phyloP scores from a whole-genome alignment of 2,888 invertebrate species.

The Acronicta aceris region DNA sequence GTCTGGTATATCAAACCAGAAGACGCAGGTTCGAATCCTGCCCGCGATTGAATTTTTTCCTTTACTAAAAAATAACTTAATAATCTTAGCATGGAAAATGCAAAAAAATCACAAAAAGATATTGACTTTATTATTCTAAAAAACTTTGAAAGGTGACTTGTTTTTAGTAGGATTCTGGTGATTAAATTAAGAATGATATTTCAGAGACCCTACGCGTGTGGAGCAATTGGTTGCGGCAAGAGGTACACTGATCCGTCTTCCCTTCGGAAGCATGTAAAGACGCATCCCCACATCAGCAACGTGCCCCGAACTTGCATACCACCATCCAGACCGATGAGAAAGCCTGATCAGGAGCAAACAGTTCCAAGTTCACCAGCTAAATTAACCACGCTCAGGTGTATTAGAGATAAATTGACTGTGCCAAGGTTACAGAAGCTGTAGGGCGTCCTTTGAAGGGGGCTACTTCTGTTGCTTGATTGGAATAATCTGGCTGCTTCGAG shows the following conservation, averaged over 20 bases:
- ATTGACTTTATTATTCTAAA: no score
- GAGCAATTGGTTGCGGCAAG: conserved; percentile 95
- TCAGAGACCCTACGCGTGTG: conserved; percentile 98
- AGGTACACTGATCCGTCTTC: conserved; percentile 98
- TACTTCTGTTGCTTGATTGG: no score
- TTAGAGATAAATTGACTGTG: conserved; percentile 82
- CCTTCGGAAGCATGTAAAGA: conserved; percentile 97
- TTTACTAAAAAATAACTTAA: no score
- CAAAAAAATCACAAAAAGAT: no score
- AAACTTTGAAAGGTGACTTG: no score
- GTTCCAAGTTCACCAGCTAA: conserved; percentile 85
- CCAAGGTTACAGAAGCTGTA: conserved; percentile 77
- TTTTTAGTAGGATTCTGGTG: neutral
- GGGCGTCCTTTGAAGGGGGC: neutral
- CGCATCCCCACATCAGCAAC: conserved; percentile 89
- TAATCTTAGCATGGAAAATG: no score
- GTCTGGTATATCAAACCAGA: no score
- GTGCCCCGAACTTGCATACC: conserved; percentile 81
- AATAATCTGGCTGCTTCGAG: neutral
- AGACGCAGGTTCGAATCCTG: no score
- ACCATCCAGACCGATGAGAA: conserved; percentile 71
- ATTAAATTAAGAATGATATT: conserved; percentile 21
- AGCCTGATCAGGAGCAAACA: conserved; percentile 73
- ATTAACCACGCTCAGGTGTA: conserved; percentile 79
- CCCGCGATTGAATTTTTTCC: no score